Conservation (phyloP, 2,888 invertebrate species). For the Carcina quercana region DNA sequence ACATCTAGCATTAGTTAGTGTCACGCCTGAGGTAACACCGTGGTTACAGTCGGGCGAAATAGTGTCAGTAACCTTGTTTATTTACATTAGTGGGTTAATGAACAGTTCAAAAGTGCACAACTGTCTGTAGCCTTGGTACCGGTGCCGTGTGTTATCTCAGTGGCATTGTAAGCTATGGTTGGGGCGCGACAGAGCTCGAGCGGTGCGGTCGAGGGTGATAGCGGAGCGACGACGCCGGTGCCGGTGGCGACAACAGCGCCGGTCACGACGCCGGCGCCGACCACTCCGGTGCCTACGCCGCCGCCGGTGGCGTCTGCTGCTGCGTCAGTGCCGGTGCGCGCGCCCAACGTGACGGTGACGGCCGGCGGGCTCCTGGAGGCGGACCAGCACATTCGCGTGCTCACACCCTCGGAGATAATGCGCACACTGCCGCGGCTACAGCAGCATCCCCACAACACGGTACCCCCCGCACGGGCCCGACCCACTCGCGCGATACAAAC, state of each 20-base stretch:
- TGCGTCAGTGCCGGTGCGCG: slow-evolving; percentile 61
- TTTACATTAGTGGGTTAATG: too few relatives aligned
- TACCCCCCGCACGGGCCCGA: slow-evolving; percentile 14
- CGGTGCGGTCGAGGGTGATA: slow-evolving; percentile 21
- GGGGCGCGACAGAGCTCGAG: slow-evolving; percentile 48
- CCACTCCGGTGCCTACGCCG: slow-evolving; percentile 18
- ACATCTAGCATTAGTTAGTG: too few relatives aligned
- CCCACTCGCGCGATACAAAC: slow-evolving; percentile 16
- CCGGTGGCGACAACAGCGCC: slow-evolving; percentile 14
- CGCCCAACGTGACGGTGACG: slow-evolving; percentile 81
- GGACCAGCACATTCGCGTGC: slow-evolving; percentile 90
- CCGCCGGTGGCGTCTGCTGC: slow-evolving; percentile 24
- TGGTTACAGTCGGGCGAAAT: too few relatives aligned
- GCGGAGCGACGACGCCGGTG: slow-evolving; percentile 19
- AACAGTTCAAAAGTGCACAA: too few relatives aligned
- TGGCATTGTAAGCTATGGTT: slow-evolving; percentile 36
- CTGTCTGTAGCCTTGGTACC: too few relatives aligned
- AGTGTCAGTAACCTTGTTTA: too few relatives aligned
- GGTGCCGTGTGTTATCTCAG: too few relatives aligned
- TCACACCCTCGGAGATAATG: slow-evolving; percentile 93
- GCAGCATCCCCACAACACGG: slow-evolving; percentile 24
- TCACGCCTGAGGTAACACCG: too few relatives aligned
- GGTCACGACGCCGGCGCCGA: slow-evolving; percentile 21
- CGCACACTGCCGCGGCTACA: slow-evolving; percentile 88
- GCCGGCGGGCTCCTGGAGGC: slow-evolving; percentile 74